Evolutionary conservation across 2,888 invertebrate species (phyloP), one percentile per base, ranked within the genome.

Genomic region (Scrobipalpa atriplicella): DNA sequence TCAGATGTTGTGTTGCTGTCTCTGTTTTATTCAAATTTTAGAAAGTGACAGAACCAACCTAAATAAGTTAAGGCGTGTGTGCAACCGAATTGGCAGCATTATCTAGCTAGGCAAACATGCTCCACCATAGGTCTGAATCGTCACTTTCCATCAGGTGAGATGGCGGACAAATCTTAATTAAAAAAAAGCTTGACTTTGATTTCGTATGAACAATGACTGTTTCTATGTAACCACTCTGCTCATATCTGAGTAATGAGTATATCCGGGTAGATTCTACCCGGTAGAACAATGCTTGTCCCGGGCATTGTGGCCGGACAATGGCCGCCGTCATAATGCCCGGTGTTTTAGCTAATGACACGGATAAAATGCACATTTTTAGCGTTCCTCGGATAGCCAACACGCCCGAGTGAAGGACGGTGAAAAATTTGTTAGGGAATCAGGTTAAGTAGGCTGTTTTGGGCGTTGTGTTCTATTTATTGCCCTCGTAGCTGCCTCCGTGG

Each of bases 361-460:
- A 61, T 61, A 61, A 60, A 60, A 58, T 58, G 58, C 41, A 61
- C 61, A 61, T 41, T 61, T 61, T 61, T 61, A 61, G 38, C 58
- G 38, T 36, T 36, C 36, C 29, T 16, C 38, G 19, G 54, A 11
- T 10, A 8, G 18, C 21, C 19, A 10, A 11, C 6, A 11, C 11
- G 52, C 52, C 8, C 16, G 19, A 19, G 21, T 7, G 21, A 11
- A 18, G 54, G 54, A 21, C 54, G 0, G 54, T 54, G 54, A 54
- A 54, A 54, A 54, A 54, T 54, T 54, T 54, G 54, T 18, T 18
- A 10, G 11, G 54, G 10, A 19, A 54, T 54, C 54, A 19, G 21
- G 54, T 54, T 54, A 54, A 54, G 54, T 19, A 18, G 9, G 21
- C 19, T 21, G 16, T 47, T 47, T 47, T 47, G n/a, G n/a, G 47